A percentile compares a stretch with the other conserved stretches of the same genome.
Evolutionary conservation across 2,797 vertebrate genomes (phyloP).

Genomic region (Eulemur coronatus): DNA sequence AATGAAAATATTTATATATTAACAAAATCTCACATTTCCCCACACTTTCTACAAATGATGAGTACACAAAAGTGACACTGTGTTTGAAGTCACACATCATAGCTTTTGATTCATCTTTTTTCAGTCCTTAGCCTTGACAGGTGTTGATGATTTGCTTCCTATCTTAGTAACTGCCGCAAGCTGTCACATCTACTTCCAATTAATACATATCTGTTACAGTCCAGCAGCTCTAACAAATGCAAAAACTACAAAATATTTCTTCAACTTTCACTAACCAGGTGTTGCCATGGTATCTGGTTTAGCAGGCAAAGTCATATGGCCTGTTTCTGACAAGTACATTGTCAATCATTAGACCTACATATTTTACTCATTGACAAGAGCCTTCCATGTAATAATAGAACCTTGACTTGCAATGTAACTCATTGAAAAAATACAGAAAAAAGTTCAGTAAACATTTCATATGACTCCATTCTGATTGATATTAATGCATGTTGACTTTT

Average conservation of each 20-base stretch:
- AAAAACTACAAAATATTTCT: slow-evolving; percentile 84
- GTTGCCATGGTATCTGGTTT: slow-evolving; percentile 88
- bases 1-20: slow-evolving; percentile 78
- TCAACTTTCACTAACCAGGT: slow-evolving; percentile 87
- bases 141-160: slow-evolving; percentile 80
- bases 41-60: slow-evolving; percentile 83
- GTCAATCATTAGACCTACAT: slow-evolving; percentile 66
- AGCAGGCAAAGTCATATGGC: slow-evolving; percentile 67
- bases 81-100: slow-evolving; percentile 86
- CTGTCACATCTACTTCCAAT: slow-evolving; percentile 95
- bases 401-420: background rate
- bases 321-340: slow-evolving; percentile 74
- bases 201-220: slow-evolving; percentile 93
- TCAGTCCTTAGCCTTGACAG: slow-evolving; percentile 84
- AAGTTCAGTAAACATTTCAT: background rate
- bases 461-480: background rate
- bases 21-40: slow-evolving; percentile 76
- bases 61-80: slow-evolving; percentile 83
- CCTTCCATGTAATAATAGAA: background rate
- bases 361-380: background rate
- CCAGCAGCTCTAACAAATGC: slow-evolving; percentile 86
- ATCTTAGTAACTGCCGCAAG: slow-evolving; percentile 84
- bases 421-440: background rate
- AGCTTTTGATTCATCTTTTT: slow-evolving; percentile 83
- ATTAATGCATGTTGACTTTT: background rate